Percentiles rank a stretch among this genome's conserved stretches.
These are phyloP conservation scores for Cylloceria caligata DNA, from an alignment of 2,888 invertebrate species.

Conservation along the genomic window DNA sequence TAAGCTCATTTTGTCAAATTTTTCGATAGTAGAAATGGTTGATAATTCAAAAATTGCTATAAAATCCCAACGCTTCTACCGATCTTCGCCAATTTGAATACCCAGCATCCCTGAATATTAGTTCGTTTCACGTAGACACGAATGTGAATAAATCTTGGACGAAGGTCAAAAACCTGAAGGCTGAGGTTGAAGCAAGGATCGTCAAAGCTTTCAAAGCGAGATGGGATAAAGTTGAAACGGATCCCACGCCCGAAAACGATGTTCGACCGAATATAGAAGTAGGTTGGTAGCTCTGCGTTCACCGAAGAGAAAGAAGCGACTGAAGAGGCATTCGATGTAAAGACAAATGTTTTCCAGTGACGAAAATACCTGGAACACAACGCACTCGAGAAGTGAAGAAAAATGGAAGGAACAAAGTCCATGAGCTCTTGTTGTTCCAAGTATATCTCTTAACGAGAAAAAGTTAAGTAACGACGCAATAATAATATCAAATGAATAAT, in stretches of 20 bases:
- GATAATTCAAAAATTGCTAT: too few relatives aligned
- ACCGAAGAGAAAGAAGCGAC: background rate
- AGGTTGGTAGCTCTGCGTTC: background rate
- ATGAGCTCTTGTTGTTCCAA: background rate
- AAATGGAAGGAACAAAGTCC: constrained; percentile 14
- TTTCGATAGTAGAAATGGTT: too few relatives aligned
- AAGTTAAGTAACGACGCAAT: background rate
- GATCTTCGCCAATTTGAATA: too few relatives aligned
- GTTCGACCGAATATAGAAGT: background rate
- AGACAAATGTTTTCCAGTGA: constrained; percentile 7
- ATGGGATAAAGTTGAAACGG: background rate
- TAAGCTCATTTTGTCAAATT: too few relatives aligned
- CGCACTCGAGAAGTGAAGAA: constrained; percentile 73
- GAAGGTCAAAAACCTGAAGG: constrained; percentile 31
- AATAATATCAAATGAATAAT: constrained; percentile 25
- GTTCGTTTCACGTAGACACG: constrained; percentile 64
- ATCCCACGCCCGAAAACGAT: background rate
- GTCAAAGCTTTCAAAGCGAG: background rate
- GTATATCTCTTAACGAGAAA: background rate
- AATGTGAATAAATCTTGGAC: constrained; percentile 53
- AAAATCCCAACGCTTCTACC: too few relatives aligned
- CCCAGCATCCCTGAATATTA: too few relatives aligned
- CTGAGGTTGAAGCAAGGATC: constrained; percentile 15
- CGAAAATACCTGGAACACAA: constrained; percentile 76
- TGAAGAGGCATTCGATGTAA: background rate